Evolutionary conservation across 92 coral and sea anemone genomes (phyloP).

Genomic region (Phenganax marumi): DNA sequence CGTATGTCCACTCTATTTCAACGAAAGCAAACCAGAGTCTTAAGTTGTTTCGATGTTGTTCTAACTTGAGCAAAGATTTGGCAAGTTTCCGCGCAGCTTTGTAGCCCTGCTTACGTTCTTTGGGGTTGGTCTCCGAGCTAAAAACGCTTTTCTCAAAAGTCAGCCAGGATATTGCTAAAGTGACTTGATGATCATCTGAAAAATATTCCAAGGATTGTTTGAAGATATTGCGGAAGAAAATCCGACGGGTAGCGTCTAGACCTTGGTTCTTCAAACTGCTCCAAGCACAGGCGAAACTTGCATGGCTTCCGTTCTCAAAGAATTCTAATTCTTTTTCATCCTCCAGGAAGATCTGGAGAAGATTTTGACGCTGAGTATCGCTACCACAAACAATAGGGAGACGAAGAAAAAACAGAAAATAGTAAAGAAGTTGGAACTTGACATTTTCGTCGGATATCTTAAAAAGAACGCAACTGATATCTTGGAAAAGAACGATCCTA

Average conservation of each 20-base stretch:
- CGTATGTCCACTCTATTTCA: slow-evolving; percentile 70
- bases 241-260: slow-evolving; percentile 25
- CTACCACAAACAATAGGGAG: slow-evolving; percentile 41
- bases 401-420: slow-evolving; percentile 73
- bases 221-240: slow-evolving; percentile 67
- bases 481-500: slow-evolving; percentile 89
- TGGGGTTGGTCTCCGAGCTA: slow-evolving; percentile 51
- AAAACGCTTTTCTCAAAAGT: slow-evolving; percentile 65
- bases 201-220: slow-evolving; percentile 69
- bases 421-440: slow-evolving; percentile 67
- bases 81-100: slow-evolving; percentile 84
- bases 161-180: slow-evolving; percentile 70
- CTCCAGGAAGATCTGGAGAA: slow-evolving; percentile 10
- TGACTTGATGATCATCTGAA: slow-evolving; percentile 58
- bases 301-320: not conserved
- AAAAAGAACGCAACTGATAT: slow-evolving; percentile 70
- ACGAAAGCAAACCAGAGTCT: slow-evolving; percentile 81
- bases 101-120: slow-evolving; percentile 55
- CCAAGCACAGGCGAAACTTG: slow-evolving; percentile 16
- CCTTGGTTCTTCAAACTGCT: not conserved
- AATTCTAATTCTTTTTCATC: slow-evolving; percentile 11
- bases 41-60: slow-evolving; percentile 71
- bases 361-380: not conserved
- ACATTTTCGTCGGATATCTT: slow-evolving; percentile 55
- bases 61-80: slow-evolving; percentile 71